Evolutionary conservation across 2,797 vertebrate species (phyloP), one percentile per base, ranked within the genome.

Genomic region (Remorina albescens): DNA sequence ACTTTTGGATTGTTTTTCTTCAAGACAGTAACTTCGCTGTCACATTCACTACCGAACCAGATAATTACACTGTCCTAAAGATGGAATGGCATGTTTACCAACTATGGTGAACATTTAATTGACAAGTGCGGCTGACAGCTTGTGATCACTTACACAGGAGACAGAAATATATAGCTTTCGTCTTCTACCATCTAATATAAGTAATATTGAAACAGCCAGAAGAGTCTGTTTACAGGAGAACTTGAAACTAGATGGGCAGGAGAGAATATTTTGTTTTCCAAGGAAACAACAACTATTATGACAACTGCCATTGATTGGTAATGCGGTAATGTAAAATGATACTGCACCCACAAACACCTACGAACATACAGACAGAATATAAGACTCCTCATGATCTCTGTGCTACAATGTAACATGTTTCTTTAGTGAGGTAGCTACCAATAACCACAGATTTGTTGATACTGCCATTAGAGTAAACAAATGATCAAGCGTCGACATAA

Each of bases 71-170:
- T 11, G 51, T 44, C 41, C 67, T 61, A 65, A 79, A 84, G 83
- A 90, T 79, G 80, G 86, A 89, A 81, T 46, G 77, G 56, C 57
- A 74, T 88, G 88, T 88, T 91, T 86, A 86, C 86, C 81, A 81
- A 74, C 78, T 79, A 75, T 67, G 68, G 83, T 80, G 75, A 79
- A 87, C 32, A 23, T 86, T 91, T 85, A 79, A 88, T 84, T 84
- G 82, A 87, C 86, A 89, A 85, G 76, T 30, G 58, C 36, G 47
- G 67, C 82, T 84, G 87, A 88, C 86, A 84, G 68, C 58, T 70
- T 71, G 76, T 71, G 81, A 91, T 87, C 74, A 87, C 78, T 86
- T 86, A 89, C 73, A 81, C 63, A 68, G 74, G 71, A 80, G 80
- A 80, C 74, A 60, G 73, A 81, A 88, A 88, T 84, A 65, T 82